phyloP scores from a whole-genome alignment of 1,140 invertebrate species.

The Acromyrmex charruanus region DNA sequence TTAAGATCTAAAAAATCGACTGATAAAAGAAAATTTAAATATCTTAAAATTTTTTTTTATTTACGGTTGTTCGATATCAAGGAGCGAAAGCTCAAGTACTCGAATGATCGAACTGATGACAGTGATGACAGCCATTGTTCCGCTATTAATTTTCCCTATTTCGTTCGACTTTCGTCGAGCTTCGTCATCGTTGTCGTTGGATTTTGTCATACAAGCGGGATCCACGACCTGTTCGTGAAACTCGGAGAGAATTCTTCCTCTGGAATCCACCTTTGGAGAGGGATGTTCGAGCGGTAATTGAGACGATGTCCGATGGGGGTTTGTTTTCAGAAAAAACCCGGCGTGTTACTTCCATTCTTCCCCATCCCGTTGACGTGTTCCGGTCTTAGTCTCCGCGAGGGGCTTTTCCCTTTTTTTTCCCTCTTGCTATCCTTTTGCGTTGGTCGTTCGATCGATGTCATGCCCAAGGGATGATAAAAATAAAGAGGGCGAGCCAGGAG shows the following conservation, averaged over 20 bases:
- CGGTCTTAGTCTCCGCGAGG: not conserved
- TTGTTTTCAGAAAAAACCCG: slow-evolving; percentile 53
- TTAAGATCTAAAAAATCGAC: no score
- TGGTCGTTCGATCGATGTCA: slow-evolving; percentile 47
- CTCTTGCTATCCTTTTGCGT: slow-evolving; percentile 48
- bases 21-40: no score
- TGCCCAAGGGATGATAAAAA: slow-evolving; percentile 40
- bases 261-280: slow-evolving; percentile 20
- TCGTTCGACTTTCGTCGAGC: not conserved
- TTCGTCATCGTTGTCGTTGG: not conserved
- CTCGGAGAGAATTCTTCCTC: not conserved
- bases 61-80: no score
- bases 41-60: not conserved
- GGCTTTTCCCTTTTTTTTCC: slow-evolving; percentile 27
- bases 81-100: no score
- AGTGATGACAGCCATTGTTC: not conserved
- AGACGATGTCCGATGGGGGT: slow-evolving; percentile 46
- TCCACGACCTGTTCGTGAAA: not conserved
- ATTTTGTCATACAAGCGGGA: slow-evolving; percentile 3
- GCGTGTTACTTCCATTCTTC: slow-evolving; percentile 40
- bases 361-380: slow-evolving; percentile 3
- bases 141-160: not conserved
- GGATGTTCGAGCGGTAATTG: slow-evolving; percentile 56
- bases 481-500: not conserved
- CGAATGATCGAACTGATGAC: not conserved